Base-by-base conservation (phyloP, 2,113 vertebrate species). In the Calyptommatus sinebrachiatus region DNA sequence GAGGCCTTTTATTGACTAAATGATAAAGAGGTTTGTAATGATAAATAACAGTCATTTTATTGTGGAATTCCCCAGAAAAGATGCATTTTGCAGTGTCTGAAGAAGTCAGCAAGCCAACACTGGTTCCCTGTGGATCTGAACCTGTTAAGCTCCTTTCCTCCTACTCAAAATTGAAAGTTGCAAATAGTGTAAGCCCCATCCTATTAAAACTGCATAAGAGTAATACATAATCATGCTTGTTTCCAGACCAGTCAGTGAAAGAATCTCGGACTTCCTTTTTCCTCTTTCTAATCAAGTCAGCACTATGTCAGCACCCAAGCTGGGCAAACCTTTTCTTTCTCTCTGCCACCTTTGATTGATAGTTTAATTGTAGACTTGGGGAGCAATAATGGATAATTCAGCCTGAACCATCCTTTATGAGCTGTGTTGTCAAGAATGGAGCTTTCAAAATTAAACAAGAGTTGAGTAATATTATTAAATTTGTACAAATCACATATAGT, bases 21-120 rank as follows among this genome's bases (percentile, higher is more conserved):
- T 99, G 98, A 99, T 99, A 98, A 99, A 99, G 97, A 98, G 97
- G 95, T 96, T 97, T 97, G 97, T 99, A 98, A 99, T 99, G 98
- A 99, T 99, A 99, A 99, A 99, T 99, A 99, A 99, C 98, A 98
- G 98, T 99, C 97, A 99, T 99, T 99, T 99, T 99, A 99, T 99
- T 99, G 97, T 97, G 95, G 97, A 98, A 99, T 98, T 99, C 97
- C 95, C 98, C 98, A 97, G 97, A 98, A 99, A 99, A 98, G 97
- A 99, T 97, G 96, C 96, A 97, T 97, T 97, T 95, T 94, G 94
- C 96, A 95, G 95, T 97, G 95, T 97, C 97, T 96, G 96, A 96
- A 96, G 96, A 96, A 96, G 96, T 96, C 96, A 96, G 95, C 95
- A 95, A 94, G 94, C 94, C 76, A 75, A 86, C 91, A 87, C 88